These are phyloP conservation scores for Drosophila lowei DNA, from an alignment of 1,140 invertebrate genomes.

Conservation along the genomic window DNA sequence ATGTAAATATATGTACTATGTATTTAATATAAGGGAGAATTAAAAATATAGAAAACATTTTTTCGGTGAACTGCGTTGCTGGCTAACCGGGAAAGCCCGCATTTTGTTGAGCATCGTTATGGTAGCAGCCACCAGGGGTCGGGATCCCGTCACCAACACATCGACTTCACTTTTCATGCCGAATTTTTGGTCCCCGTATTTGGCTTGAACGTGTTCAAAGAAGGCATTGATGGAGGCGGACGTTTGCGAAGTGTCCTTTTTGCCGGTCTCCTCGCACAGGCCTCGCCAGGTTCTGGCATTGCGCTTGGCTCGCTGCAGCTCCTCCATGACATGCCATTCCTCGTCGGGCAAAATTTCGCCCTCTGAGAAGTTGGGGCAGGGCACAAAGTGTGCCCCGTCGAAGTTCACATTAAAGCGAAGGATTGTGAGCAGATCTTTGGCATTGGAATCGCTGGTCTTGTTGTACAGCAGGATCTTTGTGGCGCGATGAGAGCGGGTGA, in stretches of 20 bases:
- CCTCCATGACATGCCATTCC: slow-evolving; percentile 79
- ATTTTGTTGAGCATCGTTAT: slow-evolving; percentile 79
- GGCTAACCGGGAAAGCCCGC: slow-evolving; percentile 14
- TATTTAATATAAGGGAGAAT: too few species aligned
- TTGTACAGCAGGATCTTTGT: slow-evolving; percentile 92
- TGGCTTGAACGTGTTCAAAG: slow-evolving; percentile 68
- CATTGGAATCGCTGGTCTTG: slow-evolving; percentile 90
- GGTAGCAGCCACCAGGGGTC: slow-evolving; percentile 94
- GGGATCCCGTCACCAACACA: slow-evolving; percentile 94
- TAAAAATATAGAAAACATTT: too few species aligned
- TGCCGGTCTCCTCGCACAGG: slow-evolving; percentile 62
- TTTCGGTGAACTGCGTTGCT: too few species aligned
- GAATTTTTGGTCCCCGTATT: slow-evolving; percentile 62
- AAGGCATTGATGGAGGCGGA: slow-evolving; percentile 52
- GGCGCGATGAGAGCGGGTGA: slow-evolving; percentile 75
- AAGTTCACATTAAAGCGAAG: slow-evolving; percentile 86
- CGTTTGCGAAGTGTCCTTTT: slow-evolving; percentile 51
- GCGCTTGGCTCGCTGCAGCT: slow-evolving; percentile 85
- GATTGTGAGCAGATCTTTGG: slow-evolving; percentile 86
- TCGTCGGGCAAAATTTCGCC: slow-evolving; percentile 40
- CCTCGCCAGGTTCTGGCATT: slow-evolving; percentile 86
- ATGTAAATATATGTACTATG: too few species aligned
- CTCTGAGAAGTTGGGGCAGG: slow-evolving; percentile 85
- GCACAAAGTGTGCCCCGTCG: slow-evolving; percentile 89
- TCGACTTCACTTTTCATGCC: slow-evolving; percentile 84